A percentile compares a stretch with the other conserved stretches of the same genome.
phyloP scores from a whole-genome alignment of 2,797 vertebrate species.

The Geotrypetes seraphini region DNA sequence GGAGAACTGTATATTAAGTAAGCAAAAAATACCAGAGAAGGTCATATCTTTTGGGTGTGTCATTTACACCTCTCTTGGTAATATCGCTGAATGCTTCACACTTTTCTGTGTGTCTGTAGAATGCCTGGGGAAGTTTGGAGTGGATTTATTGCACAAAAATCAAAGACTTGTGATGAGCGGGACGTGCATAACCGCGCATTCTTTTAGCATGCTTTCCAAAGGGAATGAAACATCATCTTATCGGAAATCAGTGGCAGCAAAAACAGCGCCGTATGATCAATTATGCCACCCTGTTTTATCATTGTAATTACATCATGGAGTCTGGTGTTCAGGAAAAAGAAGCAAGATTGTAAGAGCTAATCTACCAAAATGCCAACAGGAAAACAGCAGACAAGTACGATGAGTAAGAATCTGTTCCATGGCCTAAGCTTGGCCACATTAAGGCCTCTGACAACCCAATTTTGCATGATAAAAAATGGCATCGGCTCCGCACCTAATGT shows the following conservation, averaged over 20 bases:
- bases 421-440: not conserved
- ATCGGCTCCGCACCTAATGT: no score
- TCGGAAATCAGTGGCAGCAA: slow-evolving; percentile 9
- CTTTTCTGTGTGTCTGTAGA: not conserved
- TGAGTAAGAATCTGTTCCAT: slow-evolving; percentile 2
- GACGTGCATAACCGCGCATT: no score
- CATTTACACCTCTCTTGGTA: no score
- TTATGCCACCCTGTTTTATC: slow-evolving; percentile 20
- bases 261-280: slow-evolving; percentile 8
- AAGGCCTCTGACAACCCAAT: no score
- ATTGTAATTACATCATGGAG: slow-evolving; percentile 38
- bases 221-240: slow-evolving; percentile 17
- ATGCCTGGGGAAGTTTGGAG: not conserved
- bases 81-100: no score
- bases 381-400: slow-evolving; percentile 15
- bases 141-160: not conserved
- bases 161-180: not conserved
- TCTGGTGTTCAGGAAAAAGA: slow-evolving; percentile 25
- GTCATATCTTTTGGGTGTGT: no score
- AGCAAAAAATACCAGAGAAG: no score
- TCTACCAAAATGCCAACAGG: slow-evolving; percentile 17
- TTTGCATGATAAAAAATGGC: no score
- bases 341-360: slow-evolving; percentile 24
- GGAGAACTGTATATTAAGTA: no score
- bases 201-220: slow-evolving; percentile 4